phyloP scores from a whole-genome alignment of 2,888 invertebrate genomes.

The Cosmorhoe ocellata region DNA sequence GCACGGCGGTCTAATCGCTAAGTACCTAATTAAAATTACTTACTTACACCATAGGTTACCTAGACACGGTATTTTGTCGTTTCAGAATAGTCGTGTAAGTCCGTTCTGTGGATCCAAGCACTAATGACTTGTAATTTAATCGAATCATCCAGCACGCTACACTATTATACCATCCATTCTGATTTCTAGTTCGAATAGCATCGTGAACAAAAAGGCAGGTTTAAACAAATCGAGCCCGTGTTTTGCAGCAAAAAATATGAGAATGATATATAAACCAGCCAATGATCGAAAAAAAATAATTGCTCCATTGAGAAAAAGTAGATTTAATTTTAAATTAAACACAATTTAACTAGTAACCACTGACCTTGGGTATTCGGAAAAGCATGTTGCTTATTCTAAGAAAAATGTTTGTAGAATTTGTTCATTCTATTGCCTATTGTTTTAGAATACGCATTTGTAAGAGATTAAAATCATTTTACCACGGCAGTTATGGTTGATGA shows the following conservation, averaged over 20 bases:
- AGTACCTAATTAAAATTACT: no score
- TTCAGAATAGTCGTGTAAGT: conserved; percentile 37
- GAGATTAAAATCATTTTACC: conserved; percentile 35
- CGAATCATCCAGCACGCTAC: conserved; percentile 54
- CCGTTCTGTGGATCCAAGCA: conserved; percentile 39
- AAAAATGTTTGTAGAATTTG: conserved; percentile 24
- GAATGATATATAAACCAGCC: neutral
- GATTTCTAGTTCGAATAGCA: conserved; percentile 30
- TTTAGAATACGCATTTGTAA: conserved; percentile 23
- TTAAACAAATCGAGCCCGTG: neutral
- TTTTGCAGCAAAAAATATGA: conserved; percentile 6
- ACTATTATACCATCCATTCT: conserved; percentile 24
- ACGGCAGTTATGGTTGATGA: conserved; percentile 28
- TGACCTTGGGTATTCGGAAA: conserved; percentile 32
- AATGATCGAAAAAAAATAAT: no score
- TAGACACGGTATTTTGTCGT: conserved; percentile 21
- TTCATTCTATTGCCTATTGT: conserved; percentile 31
- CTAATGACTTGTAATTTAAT: conserved; percentile 57
- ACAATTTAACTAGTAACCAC: no score
- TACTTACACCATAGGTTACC: no score
- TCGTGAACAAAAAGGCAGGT: neutral
- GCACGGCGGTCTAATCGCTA: no score
- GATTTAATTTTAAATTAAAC: no score
- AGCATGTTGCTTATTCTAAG: conserved; percentile 21
- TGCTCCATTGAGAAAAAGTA: no score